Base-by-base conservation (phyloP, 1,140 invertebrate genomes). In the Sipha flava region DNA sequence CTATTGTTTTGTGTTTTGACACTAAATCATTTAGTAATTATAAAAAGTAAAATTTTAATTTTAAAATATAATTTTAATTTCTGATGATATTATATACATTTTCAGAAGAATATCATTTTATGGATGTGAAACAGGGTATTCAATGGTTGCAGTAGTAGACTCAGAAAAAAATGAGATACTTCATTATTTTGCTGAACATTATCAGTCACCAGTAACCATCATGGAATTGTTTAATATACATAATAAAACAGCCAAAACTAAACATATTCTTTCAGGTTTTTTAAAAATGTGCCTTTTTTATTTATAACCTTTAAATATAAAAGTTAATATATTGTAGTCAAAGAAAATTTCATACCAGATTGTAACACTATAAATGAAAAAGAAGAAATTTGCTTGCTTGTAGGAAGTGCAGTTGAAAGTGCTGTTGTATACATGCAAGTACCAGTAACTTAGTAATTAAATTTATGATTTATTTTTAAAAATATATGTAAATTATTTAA, bases 391-490 rank as follows among this genome's bases (percentile, higher is more conserved):
- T 77, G 73, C 59, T 43, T 77, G n/a, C 52, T 77, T 26, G 49
- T 77, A 29, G 52, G 47, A 3, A 77, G 52, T 57, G 31, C 26
- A 34, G 12, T 57, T 57, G 73, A 77, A 29, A 16, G 31, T 77
- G 49, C 73, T 77, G 14, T 77, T 57, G 52, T 77, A 49, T 77
- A 59, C 6, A 77, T 77, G 73, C 52, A 77, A 77, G 73, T 77
- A 77, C 73, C 59, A 34, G 34, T 77, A 34, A 57, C 37, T 43
- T 40, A 77, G 29, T 54, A 18, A n/a, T 59, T 40, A 16, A 47
- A 26, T 31, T 59, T 23, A 59, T 14, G 10, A 40, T 40, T 40
- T 40, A 29, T 21, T 45, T 40, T 26, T 47, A 70, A 40, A 40
- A 31, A 3, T 43, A 21, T 21, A 34, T 34, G 26, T 57, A 2